Evolutionary conservation across 2,797 vertebrate species (phyloP), one percentile per base, ranked within the genome.

Genomic region (Chrysocyon brachyurus): DNA sequence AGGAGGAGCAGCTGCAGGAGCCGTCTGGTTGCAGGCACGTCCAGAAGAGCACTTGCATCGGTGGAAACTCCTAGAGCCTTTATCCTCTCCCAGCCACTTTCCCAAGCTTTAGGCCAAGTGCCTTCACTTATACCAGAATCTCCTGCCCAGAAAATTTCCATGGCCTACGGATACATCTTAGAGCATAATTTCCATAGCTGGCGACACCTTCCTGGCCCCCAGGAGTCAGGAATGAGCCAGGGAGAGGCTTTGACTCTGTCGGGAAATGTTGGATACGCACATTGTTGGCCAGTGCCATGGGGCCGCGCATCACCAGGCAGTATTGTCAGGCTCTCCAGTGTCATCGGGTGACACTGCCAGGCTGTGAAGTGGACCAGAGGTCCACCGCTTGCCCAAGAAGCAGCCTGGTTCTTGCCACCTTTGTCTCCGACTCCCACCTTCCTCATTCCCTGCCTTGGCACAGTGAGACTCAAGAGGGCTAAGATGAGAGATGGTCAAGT

Each of bases 201-300:
- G 11, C 0, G 17, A 12, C 77, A 21, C 31, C 57, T 28, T 54
- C 52, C 40, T 61, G 1, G 0, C 11, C 33, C 40, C n/a, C 64
- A 46, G 78, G 24, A 19, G 40, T 10, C 22, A n/a, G 77, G 75
- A 16, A 3, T 72, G 12, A 17, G 79, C 36, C 33, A 0, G 72
- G 40, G 72, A 46, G n/a, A 57, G 57, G 57, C 16, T 11, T 4
- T 3, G 88, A 19, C 24, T 21, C 40, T 46, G 40, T 46, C 52
- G 1, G 64, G 61, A 12, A 2, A 6, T 12, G 54, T 16, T 11
- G 31, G 12, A 1, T n/a, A 6, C 8, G 9, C 15, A 16, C 0
- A 0, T 9, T 24, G n/a, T 7, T 1, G 36, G 63, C 19, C 11
- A 12, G 0, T 1, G 28, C 61, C 4, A 0, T 0, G 0, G 61